Evolutionary conservation across 35 echinoderm and acorn worm genomes (phyloP), one percentile per base, ranked within the genome.

Genomic region (Nesometra sesokonis): DNA sequence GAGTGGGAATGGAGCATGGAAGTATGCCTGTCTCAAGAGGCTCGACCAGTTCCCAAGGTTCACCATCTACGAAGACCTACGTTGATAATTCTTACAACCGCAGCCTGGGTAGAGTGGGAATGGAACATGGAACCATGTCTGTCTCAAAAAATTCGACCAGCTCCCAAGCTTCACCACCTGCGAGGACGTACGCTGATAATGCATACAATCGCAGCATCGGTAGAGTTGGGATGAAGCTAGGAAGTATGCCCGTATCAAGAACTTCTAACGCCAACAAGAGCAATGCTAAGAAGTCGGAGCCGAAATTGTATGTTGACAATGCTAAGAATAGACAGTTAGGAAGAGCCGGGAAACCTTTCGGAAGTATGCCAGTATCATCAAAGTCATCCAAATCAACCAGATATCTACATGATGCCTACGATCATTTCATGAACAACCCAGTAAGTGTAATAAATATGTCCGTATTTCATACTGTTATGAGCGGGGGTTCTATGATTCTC

Each of bases 1-100:
- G 84, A 33, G 84, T 85, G 0, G 84, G 84, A 2, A 57, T 57
- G 37, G 30, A 29, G 57, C 27, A 29, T 21, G 84, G 84, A 9
- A 47, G 17, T 30, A 85, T 85, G 84, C 46, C 84, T 3, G 84
- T 85, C 30, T 85, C 84, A 1, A 15, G 84, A 23, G 31, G 11
- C 3, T 43, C 84, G 21, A 32, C 39, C 1, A 31, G 35, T 31
- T 84, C 82, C 15, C 40, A 15, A 32, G 57, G 46, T 36, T 77
- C 39, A 7, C 37, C 27, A 29, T 36, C 80, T 76, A 13, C 43
- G 0, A 76, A 77, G 3, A 89, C 81, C 34, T 89, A 89, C 29
- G 88, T 78, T 77, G 88, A 89, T 29, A 89, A 89, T 36, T 23
- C 88, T 29, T 89, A 77, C 57, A 89, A 89, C 88, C 80, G 81